These are phyloP conservation scores for Eonycteris spelaea DNA, from an alignment of 2,113 vertebrate species.

Conservation along the genomic window DNA sequence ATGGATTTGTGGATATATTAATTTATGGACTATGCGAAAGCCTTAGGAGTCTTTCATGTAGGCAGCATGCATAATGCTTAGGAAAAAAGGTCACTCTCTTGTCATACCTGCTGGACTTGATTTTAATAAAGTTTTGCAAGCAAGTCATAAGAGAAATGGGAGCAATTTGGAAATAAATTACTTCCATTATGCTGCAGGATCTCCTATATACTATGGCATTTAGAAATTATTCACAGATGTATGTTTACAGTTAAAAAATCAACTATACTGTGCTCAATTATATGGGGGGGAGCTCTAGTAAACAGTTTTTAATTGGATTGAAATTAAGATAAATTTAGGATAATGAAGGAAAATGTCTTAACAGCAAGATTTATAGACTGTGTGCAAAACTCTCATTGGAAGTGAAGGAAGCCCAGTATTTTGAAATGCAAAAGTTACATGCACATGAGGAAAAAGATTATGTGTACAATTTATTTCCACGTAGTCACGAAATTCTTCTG, in stretches of 20 bases:
- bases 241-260: conserved; percentile 69
- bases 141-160: conserved; percentile 74
- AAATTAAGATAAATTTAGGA: conserved; percentile 72
- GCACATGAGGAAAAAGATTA: conserved; percentile 66
- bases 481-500: conserved; percentile 55
- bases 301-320: conserved; percentile 60
- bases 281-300: conserved; percentile 55
- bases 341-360: conserved; percentile 77
- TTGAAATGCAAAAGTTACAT: conserved; percentile 72
- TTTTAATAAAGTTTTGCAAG: conserved; percentile 72
- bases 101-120: conserved; percentile 71
- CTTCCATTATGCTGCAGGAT: conserved; percentile 74
- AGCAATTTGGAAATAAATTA: conserved; percentile 77
- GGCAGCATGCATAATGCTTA: not conserved
- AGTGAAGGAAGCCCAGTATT: conserved; percentile 67
- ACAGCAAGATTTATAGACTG: conserved; percentile 78
- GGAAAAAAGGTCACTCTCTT: conserved; percentile 62
- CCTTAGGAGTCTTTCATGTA: conserved; percentile 14
- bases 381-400: conserved; percentile 57
- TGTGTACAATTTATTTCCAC: conserved; percentile 48
- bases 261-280: conserved; percentile 69
- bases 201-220: conserved; percentile 67
- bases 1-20: not conserved
- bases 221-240: conserved; percentile 60
- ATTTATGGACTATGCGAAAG: not conserved